phyloP scores from a whole-genome alignment of 2,888 invertebrate species.

The Diaphora mendica region DNA sequence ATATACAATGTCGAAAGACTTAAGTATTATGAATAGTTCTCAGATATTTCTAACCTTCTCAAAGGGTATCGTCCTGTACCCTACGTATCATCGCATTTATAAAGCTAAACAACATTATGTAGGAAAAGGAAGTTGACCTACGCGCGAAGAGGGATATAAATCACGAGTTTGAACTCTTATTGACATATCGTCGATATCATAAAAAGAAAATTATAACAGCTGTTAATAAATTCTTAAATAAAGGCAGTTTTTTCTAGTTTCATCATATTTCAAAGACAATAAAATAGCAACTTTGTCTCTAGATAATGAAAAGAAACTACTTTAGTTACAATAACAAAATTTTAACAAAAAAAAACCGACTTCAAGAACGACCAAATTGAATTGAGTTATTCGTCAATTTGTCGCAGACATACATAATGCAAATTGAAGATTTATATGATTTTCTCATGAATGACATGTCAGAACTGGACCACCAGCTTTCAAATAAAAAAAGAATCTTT shows the following conservation, averaged over 20 bases:
- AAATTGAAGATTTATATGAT: too few species aligned
- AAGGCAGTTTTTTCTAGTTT: not conserved
- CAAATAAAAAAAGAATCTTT: too few species aligned
- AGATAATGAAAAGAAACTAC: slow-evolving; percentile 20
- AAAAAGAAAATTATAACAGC: not conserved
- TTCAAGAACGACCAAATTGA: too few species aligned
- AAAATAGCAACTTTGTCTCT: slow-evolving; percentile 13
- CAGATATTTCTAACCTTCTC: not conserved
- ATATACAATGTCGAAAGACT: too few species aligned
- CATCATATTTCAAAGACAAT: slow-evolving; percentile 8
- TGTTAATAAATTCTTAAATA: not conserved
- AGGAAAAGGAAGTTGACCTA: not conserved
- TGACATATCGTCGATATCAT: too few species aligned
- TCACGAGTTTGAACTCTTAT: too few species aligned
- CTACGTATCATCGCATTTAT: not conserved
- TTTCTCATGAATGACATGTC: too few species aligned
- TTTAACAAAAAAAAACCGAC: too few species aligned
- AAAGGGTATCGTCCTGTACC: not conserved
- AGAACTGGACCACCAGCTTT: too few species aligned
- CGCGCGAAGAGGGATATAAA: not conserved
- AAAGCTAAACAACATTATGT: not conserved
- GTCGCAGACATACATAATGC: too few species aligned
- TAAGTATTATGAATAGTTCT: too few species aligned
- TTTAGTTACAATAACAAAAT: slow-evolving; percentile 25
- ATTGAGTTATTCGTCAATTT: too few species aligned